phyloP scores from a whole-genome alignment of 2,113 vertebrate species.

The Ceyx cyanopectus region DNA sequence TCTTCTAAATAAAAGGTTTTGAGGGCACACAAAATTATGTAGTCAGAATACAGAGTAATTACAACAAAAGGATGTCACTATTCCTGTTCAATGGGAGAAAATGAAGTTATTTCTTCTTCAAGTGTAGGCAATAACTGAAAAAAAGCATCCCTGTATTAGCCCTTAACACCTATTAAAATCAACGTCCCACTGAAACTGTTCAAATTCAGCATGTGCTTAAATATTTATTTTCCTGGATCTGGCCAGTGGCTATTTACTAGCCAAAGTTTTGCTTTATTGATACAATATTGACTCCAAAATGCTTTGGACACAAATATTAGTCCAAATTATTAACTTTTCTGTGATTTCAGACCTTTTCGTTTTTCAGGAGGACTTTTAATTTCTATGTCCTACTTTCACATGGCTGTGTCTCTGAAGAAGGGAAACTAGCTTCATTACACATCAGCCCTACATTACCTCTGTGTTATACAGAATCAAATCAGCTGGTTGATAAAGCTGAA shows the following conservation, averaged over 20 bases:
- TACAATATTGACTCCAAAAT: conserved; percentile 27
- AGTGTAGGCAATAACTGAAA: not conserved
- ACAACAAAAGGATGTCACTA: not conserved
- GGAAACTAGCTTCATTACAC: not conserved
- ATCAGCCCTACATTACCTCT: not conserved
- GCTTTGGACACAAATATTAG: conserved; percentile 39
- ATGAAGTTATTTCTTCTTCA: conserved; percentile 20
- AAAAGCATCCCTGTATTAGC: not conserved
- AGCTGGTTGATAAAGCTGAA: not conserved
- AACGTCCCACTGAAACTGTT: not conserved
- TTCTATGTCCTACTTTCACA: not conserved
- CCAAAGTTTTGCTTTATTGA: conserved; percentile 6
- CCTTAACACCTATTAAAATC: conserved; percentile 28
- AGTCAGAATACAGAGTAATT: not conserved
- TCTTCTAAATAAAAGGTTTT: not conserved
- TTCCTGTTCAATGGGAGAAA: not conserved
- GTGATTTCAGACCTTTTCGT: not conserved
- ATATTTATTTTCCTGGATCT: not conserved
- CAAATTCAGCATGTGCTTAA: not conserved
- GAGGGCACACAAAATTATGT: not conserved
- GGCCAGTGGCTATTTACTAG: not conserved
- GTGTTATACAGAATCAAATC: not conserved
- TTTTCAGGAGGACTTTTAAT: not conserved
- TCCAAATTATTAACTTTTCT: conserved; percentile 8
- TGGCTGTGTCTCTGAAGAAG: not conserved